A percentile compares a stretch with the other conserved stretches of the same genome.
These are phyloP conservation scores for Micromesistius poutassou DNA, from an alignment of 2,797 vertebrate genomes.

Conservation along the genomic window DNA sequence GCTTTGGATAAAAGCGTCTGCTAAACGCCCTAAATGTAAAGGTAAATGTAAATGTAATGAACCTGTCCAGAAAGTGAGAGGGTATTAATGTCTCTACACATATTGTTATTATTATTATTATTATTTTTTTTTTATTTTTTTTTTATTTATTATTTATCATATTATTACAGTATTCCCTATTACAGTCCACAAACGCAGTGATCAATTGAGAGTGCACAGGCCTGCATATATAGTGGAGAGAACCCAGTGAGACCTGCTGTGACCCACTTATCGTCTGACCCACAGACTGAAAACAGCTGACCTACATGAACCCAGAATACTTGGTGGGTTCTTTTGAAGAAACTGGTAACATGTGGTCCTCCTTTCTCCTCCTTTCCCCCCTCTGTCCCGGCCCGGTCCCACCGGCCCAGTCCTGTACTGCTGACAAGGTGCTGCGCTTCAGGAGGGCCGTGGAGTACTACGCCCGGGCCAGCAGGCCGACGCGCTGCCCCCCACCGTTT, in stretches of 20 bases:
- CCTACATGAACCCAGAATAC: not conserved
- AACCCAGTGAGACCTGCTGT: not conserved
- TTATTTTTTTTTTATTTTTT: no score
- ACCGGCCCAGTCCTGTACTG: conserved; percentile 84
- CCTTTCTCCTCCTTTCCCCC: conserved; percentile 3
- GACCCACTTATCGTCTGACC: not conserved
- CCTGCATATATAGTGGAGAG: not conserved
- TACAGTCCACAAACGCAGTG: not conserved
- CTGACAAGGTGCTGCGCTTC: conserved; percentile 92
- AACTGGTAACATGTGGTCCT: not conserved
- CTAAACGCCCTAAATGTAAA: no score
- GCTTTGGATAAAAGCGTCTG: no score
- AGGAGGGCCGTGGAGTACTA: conserved; percentile 95
- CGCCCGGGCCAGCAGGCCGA: conserved; percentile 83
- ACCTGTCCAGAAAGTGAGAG: not conserved
- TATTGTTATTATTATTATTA: not conserved
- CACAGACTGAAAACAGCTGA: not conserved
- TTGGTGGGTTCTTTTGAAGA: not conserved
- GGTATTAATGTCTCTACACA: not conserved
- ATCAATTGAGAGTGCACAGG: not conserved
- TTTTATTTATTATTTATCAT: no score
- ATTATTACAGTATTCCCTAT: not conserved
- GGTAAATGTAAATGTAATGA: not conserved
- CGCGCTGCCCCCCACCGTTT: conserved; percentile 80
- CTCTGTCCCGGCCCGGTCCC: conserved; percentile 75